Conservation (phyloP, 2,888 invertebrate species). For the Netelia fuscicornis region DNA sequence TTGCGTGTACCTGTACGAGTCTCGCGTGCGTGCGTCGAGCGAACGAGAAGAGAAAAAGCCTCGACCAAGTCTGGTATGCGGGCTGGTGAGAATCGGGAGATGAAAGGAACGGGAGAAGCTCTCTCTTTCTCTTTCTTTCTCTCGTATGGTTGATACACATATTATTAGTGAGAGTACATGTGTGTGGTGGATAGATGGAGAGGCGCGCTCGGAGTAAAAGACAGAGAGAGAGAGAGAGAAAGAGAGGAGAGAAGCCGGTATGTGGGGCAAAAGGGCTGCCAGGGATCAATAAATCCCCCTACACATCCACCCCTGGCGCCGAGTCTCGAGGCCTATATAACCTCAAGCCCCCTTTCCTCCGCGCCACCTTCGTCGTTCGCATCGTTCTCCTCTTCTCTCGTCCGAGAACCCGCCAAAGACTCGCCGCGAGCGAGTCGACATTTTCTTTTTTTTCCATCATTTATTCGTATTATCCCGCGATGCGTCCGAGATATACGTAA, state of each 20-base stretch:
- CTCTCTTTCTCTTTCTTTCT: no score
- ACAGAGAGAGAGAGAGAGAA: slow-evolving; percentile 56
- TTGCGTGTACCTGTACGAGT: neutral
- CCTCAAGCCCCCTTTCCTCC: slow-evolving; percentile 36
- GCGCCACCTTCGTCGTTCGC: slow-evolving; percentile 7
- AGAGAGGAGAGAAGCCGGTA: slow-evolving; percentile 67
- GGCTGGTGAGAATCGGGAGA: slow-evolving; percentile 24
- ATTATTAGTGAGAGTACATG: neutral
- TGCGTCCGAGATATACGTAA: neutral
- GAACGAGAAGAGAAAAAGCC: slow-evolving; percentile 14
- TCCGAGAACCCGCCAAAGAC: neutral
- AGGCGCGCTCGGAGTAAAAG: slow-evolving; percentile 37
- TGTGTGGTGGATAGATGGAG: slow-evolving; percentile 20
- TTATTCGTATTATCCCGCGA: neutral
- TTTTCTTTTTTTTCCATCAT: neutral
- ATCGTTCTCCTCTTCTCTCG: slow-evolving; percentile 2
- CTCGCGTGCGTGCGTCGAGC: neutral
- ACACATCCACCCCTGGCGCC: slow-evolving; percentile 47
- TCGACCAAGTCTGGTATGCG: slow-evolving; percentile 3
- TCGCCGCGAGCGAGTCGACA: neutral
- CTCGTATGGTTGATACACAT: neutral
- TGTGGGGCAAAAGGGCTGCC: slow-evolving; percentile 79
- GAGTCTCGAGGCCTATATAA: slow-evolving; percentile 70
- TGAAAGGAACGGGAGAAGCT: slow-evolving; percentile 19
- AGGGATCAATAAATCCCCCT: slow-evolving; percentile 76